Evolutionary conservation across 2,113 vertebrate genomes (phyloP).

Genomic region (Ptyas mucosa): DNA sequence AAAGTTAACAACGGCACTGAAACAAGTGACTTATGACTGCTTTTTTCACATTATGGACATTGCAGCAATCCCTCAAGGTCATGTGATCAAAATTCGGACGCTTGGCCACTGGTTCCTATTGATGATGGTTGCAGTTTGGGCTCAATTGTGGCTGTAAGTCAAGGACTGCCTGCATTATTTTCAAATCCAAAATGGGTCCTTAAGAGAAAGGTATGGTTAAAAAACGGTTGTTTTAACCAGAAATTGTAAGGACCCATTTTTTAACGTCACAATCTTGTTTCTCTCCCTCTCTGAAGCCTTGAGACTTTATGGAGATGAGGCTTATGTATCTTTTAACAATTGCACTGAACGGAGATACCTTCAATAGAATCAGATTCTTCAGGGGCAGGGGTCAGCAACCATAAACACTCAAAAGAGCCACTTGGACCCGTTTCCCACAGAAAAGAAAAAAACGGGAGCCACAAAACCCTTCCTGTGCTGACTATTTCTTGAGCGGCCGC

Average conservation of each 20-base stretch:
- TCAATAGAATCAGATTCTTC: neutral
- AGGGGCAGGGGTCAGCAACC: too few species aligned
- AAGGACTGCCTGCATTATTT: neutral
- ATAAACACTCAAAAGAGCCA: too few species aligned
- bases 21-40: neutral
- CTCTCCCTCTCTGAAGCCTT: neutral
- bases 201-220: neutral
- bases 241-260: too few species aligned
- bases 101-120: neutral
- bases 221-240: neutral
- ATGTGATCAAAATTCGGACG: neutral
- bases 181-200: neutral
- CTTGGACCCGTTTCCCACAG: too few species aligned
- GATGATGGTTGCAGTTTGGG: neutral
- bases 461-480: too few species aligned
- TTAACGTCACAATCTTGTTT: neutral
- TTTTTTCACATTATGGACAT: too few species aligned
- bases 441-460: too few species aligned
- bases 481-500: too few species aligned
- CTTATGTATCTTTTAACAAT: neutral
- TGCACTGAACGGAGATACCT: neutral
- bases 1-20: neutral
- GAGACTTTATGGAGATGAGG: neutral
- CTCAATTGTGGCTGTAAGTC: neutral
- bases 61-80: too few species aligned